These are phyloP conservation scores for Rotaria socialis DNA, from an alignment of 2,888 invertebrate species.

Conservation along the genomic window DNA sequence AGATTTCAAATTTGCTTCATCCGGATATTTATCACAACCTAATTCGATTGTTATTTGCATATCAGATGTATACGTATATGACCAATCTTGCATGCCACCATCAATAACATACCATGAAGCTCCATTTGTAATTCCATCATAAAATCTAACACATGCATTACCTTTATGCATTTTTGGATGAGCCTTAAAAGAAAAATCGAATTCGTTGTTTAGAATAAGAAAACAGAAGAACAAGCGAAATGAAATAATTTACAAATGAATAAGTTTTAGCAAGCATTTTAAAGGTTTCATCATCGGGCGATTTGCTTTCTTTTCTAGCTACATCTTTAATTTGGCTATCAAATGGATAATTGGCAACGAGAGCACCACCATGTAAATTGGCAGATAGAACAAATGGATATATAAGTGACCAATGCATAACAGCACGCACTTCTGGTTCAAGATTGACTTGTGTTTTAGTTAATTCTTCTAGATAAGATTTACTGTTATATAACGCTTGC, in stretches of 20 bases:
- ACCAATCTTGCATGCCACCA: conserved; percentile 88
- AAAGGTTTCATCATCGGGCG: conserved; percentile 78
- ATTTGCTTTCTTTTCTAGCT: conserved; percentile 63
- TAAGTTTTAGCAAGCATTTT: conserved; percentile 75
- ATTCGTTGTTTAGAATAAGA: conserved; percentile 52
- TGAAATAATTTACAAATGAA: conserved; percentile 65
- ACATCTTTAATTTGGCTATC: conserved; percentile 70
- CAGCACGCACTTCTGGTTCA: conserved; percentile 79
- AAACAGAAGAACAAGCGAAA: conserved; percentile 59
- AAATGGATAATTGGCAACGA: conserved; percentile 95
- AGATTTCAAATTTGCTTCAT: conserved; percentile 67
- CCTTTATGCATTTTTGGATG: conserved; percentile 84
- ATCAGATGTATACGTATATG: conserved; percentile 82
- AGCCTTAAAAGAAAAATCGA: conserved; percentile 69
- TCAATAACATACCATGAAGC: conserved; percentile 77
- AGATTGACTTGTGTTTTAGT: conserved; percentile 52
- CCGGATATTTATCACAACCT: conserved; percentile 86
- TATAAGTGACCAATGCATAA: conserved; percentile 80
- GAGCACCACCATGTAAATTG: conserved; percentile 75
- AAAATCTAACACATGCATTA: conserved; percentile 69
- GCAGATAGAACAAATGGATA: conserved; percentile 78
- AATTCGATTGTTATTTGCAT: conserved; percentile 91
- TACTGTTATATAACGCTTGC: neutral
- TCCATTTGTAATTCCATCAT: conserved; percentile 86
- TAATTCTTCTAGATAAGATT: conserved; percentile 2